phyloP scores from a whole-genome alignment of 2,888 invertebrate species.

The Eurytoma californica region DNA sequence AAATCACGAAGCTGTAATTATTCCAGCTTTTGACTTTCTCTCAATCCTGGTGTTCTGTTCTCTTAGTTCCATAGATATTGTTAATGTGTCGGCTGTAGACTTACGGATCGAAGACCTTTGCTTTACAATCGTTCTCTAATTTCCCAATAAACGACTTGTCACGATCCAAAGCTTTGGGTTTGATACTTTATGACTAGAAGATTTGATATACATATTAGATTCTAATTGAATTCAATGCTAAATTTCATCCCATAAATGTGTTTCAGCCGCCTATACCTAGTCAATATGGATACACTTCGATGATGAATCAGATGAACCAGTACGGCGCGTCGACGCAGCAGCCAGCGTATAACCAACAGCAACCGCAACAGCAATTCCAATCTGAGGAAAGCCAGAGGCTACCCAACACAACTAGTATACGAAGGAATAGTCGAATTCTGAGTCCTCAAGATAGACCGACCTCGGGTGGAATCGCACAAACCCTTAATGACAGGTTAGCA shows the following conservation, averaged over 20 bases:
- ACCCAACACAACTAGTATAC: constrained; percentile 69
- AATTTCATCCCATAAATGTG: constrained; percentile 4
- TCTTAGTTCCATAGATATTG: constrained; percentile 20
- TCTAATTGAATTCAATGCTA: background rate
- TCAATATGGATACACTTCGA: constrained; percentile 65
- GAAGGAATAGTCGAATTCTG: constrained; percentile 72
- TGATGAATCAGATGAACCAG: constrained; percentile 67
- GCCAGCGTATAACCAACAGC: constrained; percentile 60
- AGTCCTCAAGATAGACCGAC: constrained; percentile 71
- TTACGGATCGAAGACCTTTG: constrained; percentile 31
- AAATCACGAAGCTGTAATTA: constrained; percentile 23
- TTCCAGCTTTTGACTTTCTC: constrained; percentile 28
- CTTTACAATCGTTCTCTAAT: constrained; percentile 27
- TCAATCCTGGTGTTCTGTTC: constrained; percentile 26
- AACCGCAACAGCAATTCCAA: constrained; percentile 68
- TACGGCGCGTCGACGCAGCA: constrained; percentile 64
- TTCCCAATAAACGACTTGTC: constrained; percentile 23
- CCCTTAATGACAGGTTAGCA: constrained; percentile 71
- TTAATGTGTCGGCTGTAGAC: constrained; percentile 20
- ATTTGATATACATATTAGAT: background rate
- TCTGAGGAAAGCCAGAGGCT: constrained; percentile 68
- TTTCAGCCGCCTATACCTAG: constrained; percentile 65
- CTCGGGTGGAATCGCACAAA: constrained; percentile 65
- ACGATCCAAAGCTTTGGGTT: constrained; percentile 47
- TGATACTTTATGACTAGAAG: constrained; percentile 31